Conservation (phyloP, 2,888 invertebrate species). For the Oxyscelio sp. region DNA sequence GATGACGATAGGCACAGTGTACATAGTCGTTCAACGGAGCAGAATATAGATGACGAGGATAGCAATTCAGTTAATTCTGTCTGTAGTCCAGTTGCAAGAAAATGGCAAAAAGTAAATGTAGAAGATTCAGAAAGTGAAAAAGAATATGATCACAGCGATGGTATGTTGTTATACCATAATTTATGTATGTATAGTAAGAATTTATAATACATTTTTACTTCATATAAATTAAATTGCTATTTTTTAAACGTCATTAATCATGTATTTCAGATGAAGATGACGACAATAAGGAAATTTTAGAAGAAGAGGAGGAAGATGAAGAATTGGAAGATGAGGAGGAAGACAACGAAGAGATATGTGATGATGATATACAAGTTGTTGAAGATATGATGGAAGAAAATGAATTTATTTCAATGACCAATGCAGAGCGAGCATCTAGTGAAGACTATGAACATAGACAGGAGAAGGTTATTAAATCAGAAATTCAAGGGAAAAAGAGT, state of each 20-base stretch:
- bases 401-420: neutral
- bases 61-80: too few relatives aligned
- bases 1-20: slow-evolving; percentile 14
- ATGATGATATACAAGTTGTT: slow-evolving; percentile 78
- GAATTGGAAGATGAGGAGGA: slow-evolving; percentile 72
- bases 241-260: too few relatives aligned
- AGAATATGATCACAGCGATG: too few relatives aligned
- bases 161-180: too few relatives aligned
- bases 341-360: too few relatives aligned
- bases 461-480: slow-evolving; percentile 36
- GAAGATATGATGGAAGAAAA: slow-evolving; percentile 82
- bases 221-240: too few relatives aligned
- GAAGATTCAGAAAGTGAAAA: too few relatives aligned
- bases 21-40: neutral
- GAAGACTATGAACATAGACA: slow-evolving; percentile 62
- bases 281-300: slow-evolving; percentile 39
- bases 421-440: slow-evolving; percentile 43
- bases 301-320: slow-evolving; percentile 62
- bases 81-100: too few relatives aligned
- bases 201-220: too few relatives aligned
- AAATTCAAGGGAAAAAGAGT: slow-evolving; percentile 81
- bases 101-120: too few relatives aligned
- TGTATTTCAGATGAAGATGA: slow-evolving; percentile 16
- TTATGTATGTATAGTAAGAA: too few relatives aligned
- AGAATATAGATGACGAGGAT: too few relatives aligned